Evolutionary conservation across 92 coral and sea anemone genomes (phyloP).

Genomic region (Ricordea florida): DNA sequence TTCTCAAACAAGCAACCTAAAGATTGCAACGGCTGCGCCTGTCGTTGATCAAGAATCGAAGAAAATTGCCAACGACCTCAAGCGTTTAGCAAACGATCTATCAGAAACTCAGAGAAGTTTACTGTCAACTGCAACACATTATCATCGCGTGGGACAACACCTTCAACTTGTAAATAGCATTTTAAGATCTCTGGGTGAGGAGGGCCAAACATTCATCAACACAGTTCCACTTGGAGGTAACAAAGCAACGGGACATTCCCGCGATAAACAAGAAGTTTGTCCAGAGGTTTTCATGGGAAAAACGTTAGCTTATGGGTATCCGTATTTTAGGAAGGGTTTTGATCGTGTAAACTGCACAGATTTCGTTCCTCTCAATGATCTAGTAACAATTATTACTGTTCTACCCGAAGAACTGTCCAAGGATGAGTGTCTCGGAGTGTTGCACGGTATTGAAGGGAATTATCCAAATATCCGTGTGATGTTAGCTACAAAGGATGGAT

Average conservation of each 20-base stretch:
- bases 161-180: constrained; percentile 44
- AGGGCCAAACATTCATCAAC: constrained; percentile 11
- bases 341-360: constrained; percentile 71
- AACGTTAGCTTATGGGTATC: constrained; percentile 82
- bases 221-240: not conserved
- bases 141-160: constrained; percentile 65
- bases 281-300: constrained; percentile 89
- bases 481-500: constrained; percentile 41
- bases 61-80: constrained; percentile 39
- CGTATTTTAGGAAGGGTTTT: constrained; percentile 92
- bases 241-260: not conserved
- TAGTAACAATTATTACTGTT: constrained; percentile 69
- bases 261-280: constrained; percentile 69
- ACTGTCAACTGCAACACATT: constrained; percentile 25
- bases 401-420: constrained; percentile 38
- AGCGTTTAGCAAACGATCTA: constrained; percentile 51
- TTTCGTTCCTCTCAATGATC: constrained; percentile 53
- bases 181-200: constrained; percentile 38
- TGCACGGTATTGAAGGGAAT: constrained; percentile 44
- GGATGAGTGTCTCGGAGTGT: constrained; percentile 22
- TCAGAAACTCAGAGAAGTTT: constrained; percentile 57
- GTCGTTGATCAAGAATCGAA: constrained; percentile 12
- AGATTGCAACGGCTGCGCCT: no score
- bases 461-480: constrained; percentile 64
- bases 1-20: not conserved